Base-by-base conservation (phyloP, 2,888 invertebrate species). In the Leptothorax acervorum region DNA sequence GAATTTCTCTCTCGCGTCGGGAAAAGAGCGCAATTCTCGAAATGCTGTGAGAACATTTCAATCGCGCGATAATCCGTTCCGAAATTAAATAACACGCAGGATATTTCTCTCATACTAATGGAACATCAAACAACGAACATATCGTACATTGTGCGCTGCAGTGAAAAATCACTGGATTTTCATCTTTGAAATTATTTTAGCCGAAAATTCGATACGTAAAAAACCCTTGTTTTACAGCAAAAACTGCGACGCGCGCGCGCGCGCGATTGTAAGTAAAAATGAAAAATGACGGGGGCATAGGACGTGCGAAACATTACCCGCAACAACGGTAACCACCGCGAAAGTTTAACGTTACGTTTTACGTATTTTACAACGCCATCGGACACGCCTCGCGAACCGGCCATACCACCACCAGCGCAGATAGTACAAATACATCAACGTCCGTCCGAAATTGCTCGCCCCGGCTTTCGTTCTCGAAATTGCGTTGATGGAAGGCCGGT, bases 341-440 rank as follows among this genome's bases (percentile, higher is more conserved):
- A 63, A 75, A 74, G 68, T 57, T 82, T 75, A 68, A 82, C 66
- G 79, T 23, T 28, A 57, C 79, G 23, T 83, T 83, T 82, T 74
- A 68, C 78, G 63, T 79, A 75, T 82, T 82, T 82, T 68, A 74
- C 82, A 68, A 74, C 48, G 42, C 66, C 66, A 84, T 82, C 74
- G 82, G 60, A 66, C 55, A 63, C 76, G 62, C 62, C 74, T 57
- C 73, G 45, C 31, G 48, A n/a, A 48, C 35, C 79, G 18, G 28
- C 48, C 8, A 4, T 9, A 68, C 78, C 5, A 57, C n/a, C n/a
- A 55, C 42, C 48, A 42, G 23, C 39, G 23, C 18, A 23, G 74
- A 73, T 45, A 53, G 45, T n/a, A 79, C 81, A 81, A 85, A 89
- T 89, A 86, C 90, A 89, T 90, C 86, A 89, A 88, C 83, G 86